Evolutionary conservation across 2,888 invertebrate species (phyloP), one percentile per base, ranked within the genome.

Genomic region (Patella caerulea): DNA sequence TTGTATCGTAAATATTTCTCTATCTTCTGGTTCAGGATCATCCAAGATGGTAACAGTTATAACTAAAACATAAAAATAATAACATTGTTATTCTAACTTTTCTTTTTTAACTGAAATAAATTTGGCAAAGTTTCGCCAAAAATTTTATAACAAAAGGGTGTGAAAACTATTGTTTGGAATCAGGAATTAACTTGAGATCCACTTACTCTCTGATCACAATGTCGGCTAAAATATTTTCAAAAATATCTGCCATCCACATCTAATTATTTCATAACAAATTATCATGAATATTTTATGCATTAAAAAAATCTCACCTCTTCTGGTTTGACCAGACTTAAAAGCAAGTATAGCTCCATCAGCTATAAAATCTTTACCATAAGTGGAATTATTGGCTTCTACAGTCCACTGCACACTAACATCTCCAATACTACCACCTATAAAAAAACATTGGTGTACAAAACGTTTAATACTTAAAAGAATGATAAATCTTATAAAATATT

Each of bases 331-430:
- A 15, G 86, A 83, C 0, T 59, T 75, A 82, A 91, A 91, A 70
- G 79, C 84, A 29, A 91, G 84, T 29, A 88, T 90, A 29, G 91
- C 91, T 11, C 91, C 91, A 84, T 90, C 90, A 19, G 91, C 91
- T n/a, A 84, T 79, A 78, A 83, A 91, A 80, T 91, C 91, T 17
- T 79, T 77, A 45, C 84, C 84, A 59, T 86, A 85, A 2, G 84
- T 83, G 14, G 91, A 91, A 7, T 86, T 90, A 5, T 69, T 72
- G 1, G 69, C 54, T 71, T 88, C 87, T 7, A 91, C 85, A 45
- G 80, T 81, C 91, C 91, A 91, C 7, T 84, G 81, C 34, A 91
- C 88, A 34, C 85, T 82, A 24, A 90, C 90, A 12, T 84, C 82
- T 7, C 91, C 91, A 19, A 91, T 85, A 72, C 82, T 87, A 5